These are phyloP conservation scores for Oasisia sp. DNA, from an alignment of 2,888 invertebrate genomes.

Conservation along the genomic window DNA sequence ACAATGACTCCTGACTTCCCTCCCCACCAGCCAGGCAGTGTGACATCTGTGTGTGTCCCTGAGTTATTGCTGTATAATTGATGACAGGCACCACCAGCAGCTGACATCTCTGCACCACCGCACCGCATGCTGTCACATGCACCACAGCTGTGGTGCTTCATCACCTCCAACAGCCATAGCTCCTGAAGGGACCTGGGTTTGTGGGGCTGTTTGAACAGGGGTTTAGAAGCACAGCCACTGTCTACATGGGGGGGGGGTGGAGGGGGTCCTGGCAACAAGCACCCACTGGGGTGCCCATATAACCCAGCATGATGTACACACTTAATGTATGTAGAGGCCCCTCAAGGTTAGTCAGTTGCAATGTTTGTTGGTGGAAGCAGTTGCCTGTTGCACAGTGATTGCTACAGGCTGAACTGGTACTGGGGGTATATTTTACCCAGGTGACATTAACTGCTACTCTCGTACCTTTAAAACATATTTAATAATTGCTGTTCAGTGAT, in stretches of 20 bases:
- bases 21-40: neutral
- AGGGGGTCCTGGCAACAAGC: neutral
- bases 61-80: neutral
- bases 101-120: neutral
- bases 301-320: neutral
- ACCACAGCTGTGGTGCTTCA: neutral
- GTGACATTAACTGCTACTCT: no score
- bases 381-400: neutral
- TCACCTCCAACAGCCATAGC: neutral
- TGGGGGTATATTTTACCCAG: no score
- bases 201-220: no score
- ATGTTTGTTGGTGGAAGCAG: neutral
- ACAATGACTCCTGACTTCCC: neutral
- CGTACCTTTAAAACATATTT: no score
- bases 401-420: no score
- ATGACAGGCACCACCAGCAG: neutral
- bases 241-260: neutral
- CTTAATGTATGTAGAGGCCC: neutral
- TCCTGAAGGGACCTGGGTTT: no score
- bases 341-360: neutral
- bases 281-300: neutral
- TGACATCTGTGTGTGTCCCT: neutral
- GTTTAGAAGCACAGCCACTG: no score
- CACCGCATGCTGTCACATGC: neutral
- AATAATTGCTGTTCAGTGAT: no score